phyloP scores from a whole-genome alignment of 2,888 invertebrate genomes.

The Galerucella pusilla region DNA sequence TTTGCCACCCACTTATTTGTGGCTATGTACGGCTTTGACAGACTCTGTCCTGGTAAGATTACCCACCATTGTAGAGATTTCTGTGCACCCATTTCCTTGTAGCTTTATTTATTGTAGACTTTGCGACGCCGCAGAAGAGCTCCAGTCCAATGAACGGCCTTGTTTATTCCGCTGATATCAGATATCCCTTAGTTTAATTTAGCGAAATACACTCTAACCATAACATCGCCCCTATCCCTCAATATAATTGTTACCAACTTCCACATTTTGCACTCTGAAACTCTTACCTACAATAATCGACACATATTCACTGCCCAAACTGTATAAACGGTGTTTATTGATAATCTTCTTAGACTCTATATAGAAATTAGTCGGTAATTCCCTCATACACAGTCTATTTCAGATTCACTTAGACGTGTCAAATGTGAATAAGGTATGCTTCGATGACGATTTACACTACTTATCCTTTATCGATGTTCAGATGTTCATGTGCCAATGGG shows the following conservation, averaged over 20 bases:
- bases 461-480: slow-evolving; percentile 41
- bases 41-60: too few relatives aligned
- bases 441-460: slow-evolving; percentile 34
- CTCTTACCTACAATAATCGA: slow-evolving; percentile 1
- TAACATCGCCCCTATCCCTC: too few relatives aligned
- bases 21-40: too few relatives aligned
- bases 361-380: slow-evolving; percentile 37
- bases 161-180: too few relatives aligned
- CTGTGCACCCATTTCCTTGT: too few relatives aligned
- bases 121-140: too few relatives aligned
- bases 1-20: too few relatives aligned
- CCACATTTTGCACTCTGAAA: slow-evolving; percentile 27
- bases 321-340: slow-evolving; percentile 24
- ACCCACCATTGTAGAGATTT: too few relatives aligned
- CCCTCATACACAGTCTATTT: slow-evolving; percentile 33
- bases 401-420: slow-evolving; percentile 38
- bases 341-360: slow-evolving; percentile 34
- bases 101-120: too few relatives aligned
- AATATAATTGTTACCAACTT: not conserved
- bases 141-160: too few relatives aligned
- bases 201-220: too few relatives aligned
- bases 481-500: slow-evolving; percentile 35
- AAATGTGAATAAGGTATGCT: slow-evolving; percentile 39
- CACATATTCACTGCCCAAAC: slow-evolving; percentile 31
- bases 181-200: too few relatives aligned